Conservation (phyloP, 2,888 invertebrate genomes). For the Fragum fragum region DNA sequence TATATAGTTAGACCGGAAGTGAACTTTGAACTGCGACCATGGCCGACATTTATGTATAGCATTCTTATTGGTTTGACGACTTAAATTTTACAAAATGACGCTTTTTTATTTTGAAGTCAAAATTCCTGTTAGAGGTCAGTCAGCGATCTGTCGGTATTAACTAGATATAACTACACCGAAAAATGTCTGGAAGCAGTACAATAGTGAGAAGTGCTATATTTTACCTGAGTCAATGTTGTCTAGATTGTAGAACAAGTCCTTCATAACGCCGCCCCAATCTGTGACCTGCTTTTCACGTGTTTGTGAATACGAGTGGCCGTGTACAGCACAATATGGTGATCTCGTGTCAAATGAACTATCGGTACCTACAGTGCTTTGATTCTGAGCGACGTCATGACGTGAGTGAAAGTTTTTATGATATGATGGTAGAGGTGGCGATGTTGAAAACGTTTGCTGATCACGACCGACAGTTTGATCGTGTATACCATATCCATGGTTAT, state of each 20-base stretch:
- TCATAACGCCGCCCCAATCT: slow-evolving; percentile 65
- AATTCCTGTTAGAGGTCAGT: no score
- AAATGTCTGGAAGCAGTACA: no score
- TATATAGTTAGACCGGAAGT: no score
- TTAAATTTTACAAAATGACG: no score
- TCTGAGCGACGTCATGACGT: neutral
- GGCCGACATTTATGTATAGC: no score
- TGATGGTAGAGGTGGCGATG: neutral
- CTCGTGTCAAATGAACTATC: neutral
- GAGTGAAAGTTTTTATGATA: neutral
- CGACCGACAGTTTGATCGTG: neutral
- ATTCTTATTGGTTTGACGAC: no score
- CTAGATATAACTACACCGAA: no score
- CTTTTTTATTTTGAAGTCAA: no score
- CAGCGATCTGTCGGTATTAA: no score
- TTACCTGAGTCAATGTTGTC: slow-evolving; percentile 62
- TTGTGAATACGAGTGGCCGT: slow-evolving; percentile 4
- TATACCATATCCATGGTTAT: neutral
- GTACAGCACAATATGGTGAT: neutral
- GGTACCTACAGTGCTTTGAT: slow-evolving; percentile 17
- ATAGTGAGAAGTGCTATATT: no score
- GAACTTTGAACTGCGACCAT: no score
- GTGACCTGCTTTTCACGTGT: slow-evolving; percentile 56
- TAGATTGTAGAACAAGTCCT: slow-evolving; percentile 66
- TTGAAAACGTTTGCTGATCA: neutral